phyloP scores from a whole-genome alignment of 1,140 invertebrate species.

The Coboldia fuscipes region DNA sequence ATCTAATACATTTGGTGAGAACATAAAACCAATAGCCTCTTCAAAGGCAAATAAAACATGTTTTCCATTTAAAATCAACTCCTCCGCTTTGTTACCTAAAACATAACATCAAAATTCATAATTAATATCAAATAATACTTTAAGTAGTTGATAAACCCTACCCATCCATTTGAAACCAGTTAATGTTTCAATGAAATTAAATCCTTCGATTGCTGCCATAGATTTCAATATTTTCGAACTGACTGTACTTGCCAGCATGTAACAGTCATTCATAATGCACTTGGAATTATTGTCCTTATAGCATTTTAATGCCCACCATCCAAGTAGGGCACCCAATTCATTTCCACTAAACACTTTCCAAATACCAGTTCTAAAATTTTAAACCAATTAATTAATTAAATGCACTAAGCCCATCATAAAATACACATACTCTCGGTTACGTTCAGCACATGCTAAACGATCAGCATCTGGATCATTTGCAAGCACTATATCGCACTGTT shows the following conservation, averaged over 20 bases:
- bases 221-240: slow-evolving; percentile 89
- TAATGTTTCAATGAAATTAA: slow-evolving; percentile 78
- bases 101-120: slow-evolving; percentile 2
- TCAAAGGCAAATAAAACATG: slow-evolving; percentile 86
- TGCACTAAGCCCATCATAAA: slow-evolving; percentile 4
- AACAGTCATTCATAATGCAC: slow-evolving; percentile 29
- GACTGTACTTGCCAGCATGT: slow-evolving; percentile 85
- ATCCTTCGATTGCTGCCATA: slow-evolving; percentile 64
- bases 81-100: slow-evolving; percentile 46
- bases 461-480: slow-evolving; percentile 99
- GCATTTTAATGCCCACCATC: slow-evolving; percentile 72
- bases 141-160: slow-evolving; percentile 6
- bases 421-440: slow-evolving; percentile 25
- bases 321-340: slow-evolving; percentile 84
- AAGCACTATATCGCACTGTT: slow-evolving; percentile 53
- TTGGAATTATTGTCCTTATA: slow-evolving; percentile 27
- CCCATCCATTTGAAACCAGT: slow-evolving; percentile 99
- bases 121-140: not conserved
- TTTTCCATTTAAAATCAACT: slow-evolving; percentile 47
- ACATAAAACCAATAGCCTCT: slow-evolving; percentile 92
- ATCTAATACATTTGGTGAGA: slow-evolving; percentile 63
- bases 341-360: slow-evolving; percentile 95
- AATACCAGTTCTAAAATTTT: slow-evolving; percentile 29
- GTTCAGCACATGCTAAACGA: slow-evolving; percentile 80
- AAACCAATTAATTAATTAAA: slow-evolving; percentile 4